These are phyloP conservation scores for Agrochola circellaris DNA, from an alignment of 2,888 invertebrate genomes.

Conservation along the genomic window DNA sequence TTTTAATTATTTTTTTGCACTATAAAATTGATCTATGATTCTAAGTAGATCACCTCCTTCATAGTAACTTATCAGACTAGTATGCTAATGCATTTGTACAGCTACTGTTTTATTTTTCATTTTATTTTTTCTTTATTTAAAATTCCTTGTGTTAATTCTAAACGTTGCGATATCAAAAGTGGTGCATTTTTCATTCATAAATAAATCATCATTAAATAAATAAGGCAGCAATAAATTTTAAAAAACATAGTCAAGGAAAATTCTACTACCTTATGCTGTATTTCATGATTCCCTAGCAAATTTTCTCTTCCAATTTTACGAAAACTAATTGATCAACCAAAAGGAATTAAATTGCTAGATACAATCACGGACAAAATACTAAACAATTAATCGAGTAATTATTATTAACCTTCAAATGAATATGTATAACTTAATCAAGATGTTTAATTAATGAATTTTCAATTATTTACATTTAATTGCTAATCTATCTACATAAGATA, in stretches of 20 bases:
- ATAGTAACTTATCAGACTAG: not conserved
- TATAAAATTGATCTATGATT: not conserved
- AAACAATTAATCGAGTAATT: constrained; percentile 1
- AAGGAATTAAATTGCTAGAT: constrained; percentile 28
- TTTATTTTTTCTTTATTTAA: not conserved
- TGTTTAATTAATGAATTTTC: constrained; percentile 7
- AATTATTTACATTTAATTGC: constrained; percentile 24
- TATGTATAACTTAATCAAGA: constrained; percentile 5
- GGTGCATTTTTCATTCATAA: no score
- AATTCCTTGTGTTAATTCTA: not conserved
- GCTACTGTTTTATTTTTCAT: not conserved
- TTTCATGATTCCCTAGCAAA: not conserved
- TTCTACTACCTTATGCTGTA: not conserved
- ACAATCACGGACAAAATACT: constrained; percentile 28
- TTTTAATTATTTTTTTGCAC: not conserved
- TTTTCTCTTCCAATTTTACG: not conserved
- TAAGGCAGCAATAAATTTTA: not conserved
- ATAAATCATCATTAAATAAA: not conserved
- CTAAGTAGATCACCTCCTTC: constrained; percentile 8
- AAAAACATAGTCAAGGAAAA: not conserved
- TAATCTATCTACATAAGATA: constrained; percentile 11
- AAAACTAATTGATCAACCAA: constrained; percentile 25
- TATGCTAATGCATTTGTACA: not conserved
- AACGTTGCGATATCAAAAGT: not conserved
- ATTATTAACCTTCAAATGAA: constrained; percentile 1